A percentile compares a stretch with the other conserved stretches of the same genome.
These are phyloP conservation scores for Bombus consobrinus DNA, from an alignment of 1,140 invertebrate genomes.

Conservation along the genomic window DNA sequence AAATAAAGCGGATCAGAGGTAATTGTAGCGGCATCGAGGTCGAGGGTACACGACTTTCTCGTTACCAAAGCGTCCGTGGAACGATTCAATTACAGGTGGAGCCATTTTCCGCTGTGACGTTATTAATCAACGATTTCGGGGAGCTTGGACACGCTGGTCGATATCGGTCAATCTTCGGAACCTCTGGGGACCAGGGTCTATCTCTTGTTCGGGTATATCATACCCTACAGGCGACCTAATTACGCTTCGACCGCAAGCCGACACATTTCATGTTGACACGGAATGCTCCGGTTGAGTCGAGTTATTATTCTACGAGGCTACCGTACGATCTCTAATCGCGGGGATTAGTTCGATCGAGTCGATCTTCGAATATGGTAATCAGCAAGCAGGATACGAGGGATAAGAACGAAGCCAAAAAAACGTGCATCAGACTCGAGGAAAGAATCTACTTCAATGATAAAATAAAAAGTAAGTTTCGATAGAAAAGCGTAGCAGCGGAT, in stretches of 20 bases:
- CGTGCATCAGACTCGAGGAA: no score
- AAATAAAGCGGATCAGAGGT: slow-evolving; percentile 27
- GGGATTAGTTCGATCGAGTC: slow-evolving; percentile 25
- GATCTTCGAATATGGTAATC: neutral
- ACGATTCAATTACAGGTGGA: slow-evolving; percentile 45
- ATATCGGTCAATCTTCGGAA: slow-evolving; percentile 19
- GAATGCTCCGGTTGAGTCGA: slow-evolving; percentile 21
- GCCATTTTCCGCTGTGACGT: slow-evolving; percentile 51
- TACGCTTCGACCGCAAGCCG: slow-evolving; percentile 44
- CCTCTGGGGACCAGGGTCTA: slow-evolving; percentile 38
- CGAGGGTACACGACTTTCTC: slow-evolving; percentile 21
- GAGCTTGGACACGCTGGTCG: neutral
- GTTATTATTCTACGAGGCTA: slow-evolving; percentile 28
- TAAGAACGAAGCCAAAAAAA: neutral
- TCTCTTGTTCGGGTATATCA: slow-evolving; percentile 38
- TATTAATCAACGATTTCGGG: slow-evolving; percentile 53
- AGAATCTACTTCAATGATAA: neutral
- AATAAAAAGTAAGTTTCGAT: neutral
- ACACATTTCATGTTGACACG: slow-evolving; percentile 55
- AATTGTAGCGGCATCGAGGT: neutral
- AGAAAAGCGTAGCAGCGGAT: neutral
- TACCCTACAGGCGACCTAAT: slow-evolving; percentile 59
- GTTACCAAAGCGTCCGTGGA: slow-evolving; percentile 1
- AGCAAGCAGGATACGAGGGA: neutral
- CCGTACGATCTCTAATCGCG: slow-evolving; percentile 10